Conservation (phyloP, 2,888 invertebrate genomes). For the Ectobius pallidus region DNA sequence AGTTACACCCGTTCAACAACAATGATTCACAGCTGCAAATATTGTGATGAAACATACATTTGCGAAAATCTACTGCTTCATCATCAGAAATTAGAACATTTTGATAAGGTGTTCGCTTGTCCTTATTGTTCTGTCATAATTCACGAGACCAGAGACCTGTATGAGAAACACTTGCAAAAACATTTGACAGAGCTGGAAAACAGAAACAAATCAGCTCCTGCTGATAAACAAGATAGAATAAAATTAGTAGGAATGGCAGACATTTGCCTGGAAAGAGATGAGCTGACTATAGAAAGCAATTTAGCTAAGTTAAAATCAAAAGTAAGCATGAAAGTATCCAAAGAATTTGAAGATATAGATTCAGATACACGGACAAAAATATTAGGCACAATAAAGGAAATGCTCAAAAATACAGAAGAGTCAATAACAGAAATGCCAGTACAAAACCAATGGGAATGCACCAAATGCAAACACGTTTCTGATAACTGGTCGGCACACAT, state of each 20-base stretch:
- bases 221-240: not conserved
- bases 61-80: not conserved
- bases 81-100: constrained; percentile 10
- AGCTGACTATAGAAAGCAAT: not conserved
- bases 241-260: not conserved
- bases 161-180: not conserved
- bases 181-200: not conserved
- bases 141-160: not conserved
- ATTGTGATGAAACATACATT: constrained; percentile 2
- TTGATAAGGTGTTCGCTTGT: constrained; percentile 2
- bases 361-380: not conserved
- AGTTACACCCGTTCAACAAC: not conserved
- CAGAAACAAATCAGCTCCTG: too few species aligned
- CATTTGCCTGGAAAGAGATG: not conserved
- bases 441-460: not conserved
- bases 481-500: not conserved
- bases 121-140: not conserved
- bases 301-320: not conserved
- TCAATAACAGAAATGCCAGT: not conserved
- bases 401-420: not conserved
- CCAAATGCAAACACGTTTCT: not conserved
- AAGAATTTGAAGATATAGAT: not conserved
- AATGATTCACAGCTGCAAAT: not conserved
- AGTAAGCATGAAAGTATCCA: not conserved
- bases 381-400: not conserved